A percentile compares a stretch with the other conserved stretches of the same genome.
These are phyloP conservation scores for Macrophya alboannulata DNA, from an alignment of 2,888 invertebrate genomes.

Conservation along the genomic window DNA sequence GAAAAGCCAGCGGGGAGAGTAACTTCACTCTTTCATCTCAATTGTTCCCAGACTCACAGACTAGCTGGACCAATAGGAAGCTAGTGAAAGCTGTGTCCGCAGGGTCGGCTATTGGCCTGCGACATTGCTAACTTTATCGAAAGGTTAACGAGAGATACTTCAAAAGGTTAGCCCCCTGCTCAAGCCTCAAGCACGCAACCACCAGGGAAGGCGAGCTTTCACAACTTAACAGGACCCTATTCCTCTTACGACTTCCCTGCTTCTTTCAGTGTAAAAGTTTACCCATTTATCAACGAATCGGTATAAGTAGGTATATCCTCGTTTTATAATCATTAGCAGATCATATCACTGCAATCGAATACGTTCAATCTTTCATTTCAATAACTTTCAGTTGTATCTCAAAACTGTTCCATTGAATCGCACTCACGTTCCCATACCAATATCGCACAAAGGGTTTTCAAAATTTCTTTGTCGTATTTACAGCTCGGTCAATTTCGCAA, in stretches of 20 bases:
- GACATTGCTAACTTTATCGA: constrained; percentile 41
- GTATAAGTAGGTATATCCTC: background rate
- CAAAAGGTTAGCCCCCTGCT: constrained; percentile 39
- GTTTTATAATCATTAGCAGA: background rate
- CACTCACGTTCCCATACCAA: background rate
- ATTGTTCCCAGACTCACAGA: constrained; percentile 29
- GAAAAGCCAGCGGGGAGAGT: background rate
- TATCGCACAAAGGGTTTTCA: background rate
- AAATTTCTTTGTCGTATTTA: background rate
- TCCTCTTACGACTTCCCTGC: background rate
- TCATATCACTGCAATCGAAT: background rate
- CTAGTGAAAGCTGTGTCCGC: constrained; percentile 22
- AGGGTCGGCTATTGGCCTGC: constrained; percentile 8
- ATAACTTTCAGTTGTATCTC: background rate
- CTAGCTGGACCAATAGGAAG: background rate
- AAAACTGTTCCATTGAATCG: background rate
- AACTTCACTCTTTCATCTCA: constrained; percentile 40
- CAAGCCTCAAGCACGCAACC: background rate
- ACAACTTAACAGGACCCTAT: background rate
- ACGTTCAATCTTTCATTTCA: background rate
- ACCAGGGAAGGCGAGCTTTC: constrained; percentile 5
- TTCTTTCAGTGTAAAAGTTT: background rate
- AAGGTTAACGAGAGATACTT: constrained; percentile 56
- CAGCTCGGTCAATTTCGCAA: background rate
- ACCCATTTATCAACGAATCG: background rate